Evolutionary conservation across 2,888 invertebrate genomes (phyloP).

Genomic region (Agrypnus murinus): DNA sequence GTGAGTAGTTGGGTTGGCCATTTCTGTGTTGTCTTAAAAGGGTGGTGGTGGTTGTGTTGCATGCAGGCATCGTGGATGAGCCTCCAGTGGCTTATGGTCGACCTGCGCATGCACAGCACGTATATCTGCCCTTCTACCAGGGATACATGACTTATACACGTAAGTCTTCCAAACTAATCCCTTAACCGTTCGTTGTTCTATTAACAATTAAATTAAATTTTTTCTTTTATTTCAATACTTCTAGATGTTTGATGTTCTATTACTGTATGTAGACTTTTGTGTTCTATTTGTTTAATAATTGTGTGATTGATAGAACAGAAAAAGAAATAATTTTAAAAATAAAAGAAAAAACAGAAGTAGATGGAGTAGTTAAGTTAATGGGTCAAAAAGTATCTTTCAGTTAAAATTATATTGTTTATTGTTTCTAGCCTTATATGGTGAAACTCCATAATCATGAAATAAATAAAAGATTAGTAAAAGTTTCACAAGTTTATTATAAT

Average conservation of each 20-base stretch:
- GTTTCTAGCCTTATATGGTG: no score
- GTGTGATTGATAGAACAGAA: neutral
- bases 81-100: constrained; percentile 75
- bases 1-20: constrained; percentile 29
- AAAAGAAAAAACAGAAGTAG: no score
- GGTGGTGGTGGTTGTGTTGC: constrained; percentile 67
- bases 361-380: no score
- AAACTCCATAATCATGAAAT: no score
- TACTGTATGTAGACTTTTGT: neutral
- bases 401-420: no score
- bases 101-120: constrained; percentile 85
- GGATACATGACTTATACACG: constrained; percentile 86
- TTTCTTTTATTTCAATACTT: constrained; percentile 6
- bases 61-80: constrained; percentile 70
- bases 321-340: no score
- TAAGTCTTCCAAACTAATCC: constrained; percentile 74
- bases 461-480: no score
- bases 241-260: no score
- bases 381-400: no score
- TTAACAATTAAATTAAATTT: no score
- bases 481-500: no score
- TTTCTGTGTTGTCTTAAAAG: constrained; percentile 59
- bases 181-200: no score
- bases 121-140: constrained; percentile 89
- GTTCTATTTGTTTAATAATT: neutral